Conservation (phyloP, 2,888 invertebrate species). For the Harpalus rufipes region DNA sequence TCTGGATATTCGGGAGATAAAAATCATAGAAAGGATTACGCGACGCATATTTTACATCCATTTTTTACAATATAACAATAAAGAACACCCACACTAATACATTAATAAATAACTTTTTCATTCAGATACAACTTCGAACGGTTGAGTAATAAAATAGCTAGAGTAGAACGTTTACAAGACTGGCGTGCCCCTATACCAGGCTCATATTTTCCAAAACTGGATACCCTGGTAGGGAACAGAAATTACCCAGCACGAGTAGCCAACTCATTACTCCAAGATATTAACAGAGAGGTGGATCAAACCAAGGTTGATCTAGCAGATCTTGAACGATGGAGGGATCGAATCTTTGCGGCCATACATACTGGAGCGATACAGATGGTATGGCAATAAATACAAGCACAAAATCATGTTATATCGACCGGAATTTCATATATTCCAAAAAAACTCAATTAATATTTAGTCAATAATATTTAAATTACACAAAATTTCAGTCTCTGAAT, state of each 20-base stretch:
- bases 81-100: too few species aligned
- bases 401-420: too few species aligned
- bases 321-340: conserved; percentile 87
- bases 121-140: conserved; percentile 88
- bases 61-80: too few species aligned
- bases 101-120: not conserved
- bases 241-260: conserved; percentile 87
- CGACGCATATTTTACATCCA: too few species aligned
- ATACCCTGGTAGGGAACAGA: conserved; percentile 86
- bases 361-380: conserved; percentile 81
- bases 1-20: too few species aligned
- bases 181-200: conserved; percentile 85
- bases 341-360: conserved; percentile 86
- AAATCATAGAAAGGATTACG: too few species aligned
- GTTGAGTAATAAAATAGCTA: conserved; percentile 84
- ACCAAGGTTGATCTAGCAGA: conserved; percentile 84
- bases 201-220: conserved; percentile 91
- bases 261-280: conserved; percentile 79
- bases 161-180: conserved; percentile 83
- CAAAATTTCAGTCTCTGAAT: too few species aligned
- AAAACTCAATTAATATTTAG: too few species aligned
- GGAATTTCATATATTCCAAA: too few species aligned
- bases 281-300: conserved; percentile 85
- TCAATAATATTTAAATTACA: too few species aligned
- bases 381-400: conserved; percentile 73